phyloP scores from a whole-genome alignment of 1,140 invertebrate species.

The Ceratoteleas bidentatus region DNA sequence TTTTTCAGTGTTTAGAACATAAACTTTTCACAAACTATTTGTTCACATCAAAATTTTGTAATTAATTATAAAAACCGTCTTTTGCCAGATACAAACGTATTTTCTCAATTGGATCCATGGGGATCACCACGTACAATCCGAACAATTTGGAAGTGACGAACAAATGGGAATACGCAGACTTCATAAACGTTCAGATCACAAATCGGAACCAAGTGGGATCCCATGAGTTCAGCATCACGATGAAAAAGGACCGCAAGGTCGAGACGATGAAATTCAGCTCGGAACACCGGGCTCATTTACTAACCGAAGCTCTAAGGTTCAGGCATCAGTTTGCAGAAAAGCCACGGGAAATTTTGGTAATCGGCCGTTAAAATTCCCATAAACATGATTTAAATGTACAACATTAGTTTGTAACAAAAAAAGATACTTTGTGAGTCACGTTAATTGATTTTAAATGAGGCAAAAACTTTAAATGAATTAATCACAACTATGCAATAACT shows the following conservation, averaged over 20 bases:
- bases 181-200: constrained; percentile 87
- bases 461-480: too few relatives aligned
- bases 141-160: constrained; percentile 97
- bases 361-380: too few relatives aligned
- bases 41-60: too few relatives aligned
- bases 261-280: constrained; percentile 99
- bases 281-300: constrained; percentile 94
- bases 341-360: constrained; percentile 87
- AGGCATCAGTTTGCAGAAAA: constrained; percentile 90
- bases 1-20: too few relatives aligned
- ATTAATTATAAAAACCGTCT: too few relatives aligned
- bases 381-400: too few relatives aligned
- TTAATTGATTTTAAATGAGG: too few relatives aligned
- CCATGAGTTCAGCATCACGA: constrained; percentile 91
- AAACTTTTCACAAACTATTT: constrained; percentile 16
- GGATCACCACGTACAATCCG: constrained; percentile 98
- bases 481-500: too few relatives aligned
- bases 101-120: constrained; percentile 96
- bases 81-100: constrained; percentile 95
- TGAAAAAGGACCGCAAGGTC: constrained; percentile 94
- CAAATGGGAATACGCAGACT: constrained; percentile 93
- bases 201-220: constrained; percentile 82
- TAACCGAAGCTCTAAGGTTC: constrained; percentile 94
- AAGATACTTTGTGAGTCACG: too few relatives aligned
- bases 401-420: too few relatives aligned